Conservation (phyloP, 2,888 invertebrate species). For the Melitaea athalia region DNA sequence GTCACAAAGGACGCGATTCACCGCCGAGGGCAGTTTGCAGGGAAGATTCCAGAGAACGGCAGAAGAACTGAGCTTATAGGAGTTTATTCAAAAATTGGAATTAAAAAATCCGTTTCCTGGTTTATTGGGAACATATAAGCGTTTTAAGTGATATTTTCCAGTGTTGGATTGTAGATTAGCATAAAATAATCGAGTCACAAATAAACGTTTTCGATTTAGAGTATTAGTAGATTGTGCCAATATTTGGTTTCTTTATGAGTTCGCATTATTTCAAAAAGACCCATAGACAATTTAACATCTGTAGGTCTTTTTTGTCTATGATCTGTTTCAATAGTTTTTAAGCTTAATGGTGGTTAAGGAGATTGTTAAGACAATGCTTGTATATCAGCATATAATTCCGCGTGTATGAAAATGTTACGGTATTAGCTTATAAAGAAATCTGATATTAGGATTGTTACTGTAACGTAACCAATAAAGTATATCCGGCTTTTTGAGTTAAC, state of each 20-base stretch:
- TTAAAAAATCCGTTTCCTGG: not conserved
- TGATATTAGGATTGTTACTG: slow-evolving; percentile 19
- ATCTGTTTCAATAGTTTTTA: not conserved
- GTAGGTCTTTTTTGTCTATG: slow-evolving; percentile 2
- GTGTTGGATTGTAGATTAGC: slow-evolving; percentile 27
- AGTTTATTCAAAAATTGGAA: slow-evolving; percentile 28
- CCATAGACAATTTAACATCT: not conserved
- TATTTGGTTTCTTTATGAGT: slow-evolving; percentile 46
- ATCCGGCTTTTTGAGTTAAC: not conserved
- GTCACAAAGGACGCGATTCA: slow-evolving; percentile 72
- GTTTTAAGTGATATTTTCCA: slow-evolving; percentile 34
- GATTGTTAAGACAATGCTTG: slow-evolving; percentile 17
- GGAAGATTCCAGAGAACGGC: slow-evolving; percentile 75
- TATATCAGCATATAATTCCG: slow-evolving; percentile 22
- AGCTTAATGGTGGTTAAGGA: not conserved
- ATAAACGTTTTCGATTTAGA: slow-evolving; percentile 23
- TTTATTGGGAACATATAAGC: slow-evolving; percentile 19
- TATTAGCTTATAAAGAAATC: slow-evolving; percentile 24
- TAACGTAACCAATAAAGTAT: slow-evolving; percentile 16
- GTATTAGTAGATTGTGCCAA: slow-evolving; percentile 34
- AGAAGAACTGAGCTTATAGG: slow-evolving; percentile 63
- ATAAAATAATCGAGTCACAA: slow-evolving; percentile 40
- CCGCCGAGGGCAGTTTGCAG: slow-evolving; percentile 70
- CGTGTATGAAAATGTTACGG: not conserved
- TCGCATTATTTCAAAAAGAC: not conserved